Percentiles rank a stretch among this genome's conserved stretches.
Evolutionary conservation across 2,113 vertebrate genomes (phyloP).

Genomic region (Syngnathus typhle): DNA sequence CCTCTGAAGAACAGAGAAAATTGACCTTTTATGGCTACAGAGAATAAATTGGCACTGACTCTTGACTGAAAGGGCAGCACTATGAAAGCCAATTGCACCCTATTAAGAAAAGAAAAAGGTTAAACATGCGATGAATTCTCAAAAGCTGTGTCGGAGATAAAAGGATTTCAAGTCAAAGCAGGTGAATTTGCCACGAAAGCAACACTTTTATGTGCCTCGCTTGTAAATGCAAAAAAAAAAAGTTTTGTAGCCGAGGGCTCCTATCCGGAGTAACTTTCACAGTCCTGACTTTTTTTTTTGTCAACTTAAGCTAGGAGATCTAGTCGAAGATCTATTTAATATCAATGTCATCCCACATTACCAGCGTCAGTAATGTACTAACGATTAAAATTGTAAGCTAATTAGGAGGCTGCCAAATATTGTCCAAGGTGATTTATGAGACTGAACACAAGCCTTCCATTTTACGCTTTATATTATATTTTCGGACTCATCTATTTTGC

Average conservation of each 20-base stretch:
- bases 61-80: constrained; percentile 51
- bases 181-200: constrained; percentile 10
- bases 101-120: constrained; percentile 39
- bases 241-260: not conserved
- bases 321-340: not conserved
- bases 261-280: constrained; percentile 6
- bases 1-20: constrained; percentile 34
- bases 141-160: constrained; percentile 19
- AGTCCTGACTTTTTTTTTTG: not conserved
- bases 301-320: not conserved
- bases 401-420: constrained; percentile 39
- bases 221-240: not conserved
- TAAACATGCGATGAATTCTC: constrained; percentile 46
- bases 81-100: constrained; percentile 46
- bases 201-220: constrained; percentile 2
- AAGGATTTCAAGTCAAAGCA: constrained; percentile 1
- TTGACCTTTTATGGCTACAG: constrained; percentile 51
- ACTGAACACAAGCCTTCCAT: constrained; percentile 1
- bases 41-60: constrained; percentile 48
- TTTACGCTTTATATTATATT: constrained; percentile 8
- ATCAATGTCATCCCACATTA: constrained; percentile 22
- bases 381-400: constrained; percentile 9
- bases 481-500: not conserved
- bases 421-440: constrained; percentile 36
- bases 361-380: constrained; percentile 22